A percentile compares a stretch with the other conserved stretches of the same genome.
Evolutionary conservation across 2,113 vertebrate species (phyloP).

Genomic region (Xenopus laevis): DNA sequence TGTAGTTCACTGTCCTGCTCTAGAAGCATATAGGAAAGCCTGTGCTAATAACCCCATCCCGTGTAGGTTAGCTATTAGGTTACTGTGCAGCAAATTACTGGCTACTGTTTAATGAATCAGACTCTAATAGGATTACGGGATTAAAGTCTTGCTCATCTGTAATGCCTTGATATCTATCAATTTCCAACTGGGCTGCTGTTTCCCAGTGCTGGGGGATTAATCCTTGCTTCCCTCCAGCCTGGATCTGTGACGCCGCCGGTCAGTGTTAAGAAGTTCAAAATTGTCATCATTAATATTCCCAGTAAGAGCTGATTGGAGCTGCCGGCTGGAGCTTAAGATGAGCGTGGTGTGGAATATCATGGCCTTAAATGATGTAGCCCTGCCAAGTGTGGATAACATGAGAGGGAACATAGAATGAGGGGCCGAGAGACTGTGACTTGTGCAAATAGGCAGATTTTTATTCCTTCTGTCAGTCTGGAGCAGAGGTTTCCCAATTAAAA

Average conservation of each 20-base stretch:
- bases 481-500: too few species aligned
- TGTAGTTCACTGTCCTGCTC: too few species aligned
- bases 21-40: too few species aligned
- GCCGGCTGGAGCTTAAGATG: neutral
- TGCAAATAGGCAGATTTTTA: too few species aligned
- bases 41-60: too few species aligned
- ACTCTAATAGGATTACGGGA: too few species aligned
- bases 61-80: too few species aligned
- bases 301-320: neutral
- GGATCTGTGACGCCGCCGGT: neutral
- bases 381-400: slow-evolving; percentile 2
- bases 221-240: neutral
- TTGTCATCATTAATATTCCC: slow-evolving; percentile 30
- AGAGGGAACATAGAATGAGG: neutral
- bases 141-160: neutral
- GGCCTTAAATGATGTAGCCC: neutral
- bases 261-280: slow-evolving; percentile 5
- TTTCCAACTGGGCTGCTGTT: neutral
- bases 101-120: too few species aligned
- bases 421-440: too few species aligned
- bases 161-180: neutral
- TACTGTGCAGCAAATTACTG: too few species aligned
- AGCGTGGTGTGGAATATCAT: slow-evolving; percentile 18
- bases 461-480: too few species aligned
- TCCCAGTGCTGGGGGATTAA: slow-evolving; percentile 11